Evolutionary conservation across 2,113 vertebrate species (phyloP), one percentile per base, ranked within the genome.

Genomic region (Albula goreensis): DNA sequence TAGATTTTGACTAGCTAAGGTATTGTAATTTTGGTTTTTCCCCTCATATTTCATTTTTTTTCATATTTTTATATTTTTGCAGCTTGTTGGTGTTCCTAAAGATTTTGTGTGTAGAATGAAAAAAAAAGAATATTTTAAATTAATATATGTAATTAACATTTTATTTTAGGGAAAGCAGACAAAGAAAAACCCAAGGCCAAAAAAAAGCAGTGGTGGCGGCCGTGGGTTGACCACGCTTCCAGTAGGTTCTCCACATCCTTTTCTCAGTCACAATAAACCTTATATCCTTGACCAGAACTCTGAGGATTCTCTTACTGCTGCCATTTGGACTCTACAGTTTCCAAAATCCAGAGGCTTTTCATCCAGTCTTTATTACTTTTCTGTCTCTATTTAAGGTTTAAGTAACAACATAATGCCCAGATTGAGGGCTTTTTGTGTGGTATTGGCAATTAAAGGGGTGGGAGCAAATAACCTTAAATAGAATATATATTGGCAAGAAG

Each of bases 141-240:
- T 96, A 98, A 98, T 97, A 92, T 97, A 95, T 98, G 95, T 93
- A 97, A 97, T 41, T 41, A 41, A 41, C 96, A 96, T 97, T 96
- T 96, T 93, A 96, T 99, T 97, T 98, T 99, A 99, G 97, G 97
- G 96, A 96, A 97, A 97, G 97, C 97, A 97, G 97, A 97, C 92
- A 97, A 96, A 97, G 94, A 97, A 94, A 99, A 98, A 97, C 93
- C 96, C 97, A 99, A 98, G 95, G 96, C 97, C 97, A 98, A 97
- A 98, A 98, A 98, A 98, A 99, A 97, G 97, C 97, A 97, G 97
- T 99, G 98, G 98, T 99, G 98, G 98, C 97, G 98, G 93, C 98
- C 98, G 96, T 99, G 98, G 98, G 98, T 99, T 96, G 98, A 99
- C 96, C 98, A 99, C 97, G 98, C 98, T 96, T 99, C 98, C 96